These are phyloP conservation scores for Ariolimax columbianus DNA, from an alignment of 2,888 invertebrate genomes.

Conservation along the genomic window DNA sequence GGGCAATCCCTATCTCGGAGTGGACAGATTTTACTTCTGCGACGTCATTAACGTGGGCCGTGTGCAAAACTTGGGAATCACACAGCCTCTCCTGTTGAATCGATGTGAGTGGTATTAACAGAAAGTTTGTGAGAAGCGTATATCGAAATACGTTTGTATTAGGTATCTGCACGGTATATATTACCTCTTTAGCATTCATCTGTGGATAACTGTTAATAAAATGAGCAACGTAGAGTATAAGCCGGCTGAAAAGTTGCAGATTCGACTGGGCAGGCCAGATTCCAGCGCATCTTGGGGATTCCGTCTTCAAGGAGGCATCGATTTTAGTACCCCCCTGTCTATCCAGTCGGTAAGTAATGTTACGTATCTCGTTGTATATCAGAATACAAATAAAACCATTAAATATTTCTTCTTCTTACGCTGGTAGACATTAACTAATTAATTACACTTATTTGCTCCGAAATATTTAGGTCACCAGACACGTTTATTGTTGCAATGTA, in stretches of 20 bases:
- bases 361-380: no score
- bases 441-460: no score
- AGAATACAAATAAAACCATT: no score
- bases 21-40: constrained; percentile 37
- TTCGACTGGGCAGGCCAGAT: constrained; percentile 67
- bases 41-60: constrained; percentile 24
- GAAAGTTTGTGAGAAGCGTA: neutral
- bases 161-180: neutral
- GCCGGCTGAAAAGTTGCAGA: constrained; percentile 65
- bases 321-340: constrained; percentile 76
- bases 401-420: no score
- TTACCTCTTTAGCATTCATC: neutral
- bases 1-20: constrained; percentile 27
- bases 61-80: constrained; percentile 28
- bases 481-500: no score
- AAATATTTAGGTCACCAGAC: no score
- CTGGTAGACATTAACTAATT: no score
- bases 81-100: no score
- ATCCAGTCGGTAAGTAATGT: constrained; percentile 80
- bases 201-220: neutral
- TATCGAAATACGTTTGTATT: neutral
- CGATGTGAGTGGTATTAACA: constrained; percentile 8
- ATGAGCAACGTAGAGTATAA: constrained; percentile 63
- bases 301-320: constrained; percentile 77
- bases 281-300: constrained; percentile 76